Percentiles rank a stretch among this genome's conserved stretches.
phyloP scores from a whole-genome alignment of 2,113 vertebrate species.

The Coturnix japonica region DNA sequence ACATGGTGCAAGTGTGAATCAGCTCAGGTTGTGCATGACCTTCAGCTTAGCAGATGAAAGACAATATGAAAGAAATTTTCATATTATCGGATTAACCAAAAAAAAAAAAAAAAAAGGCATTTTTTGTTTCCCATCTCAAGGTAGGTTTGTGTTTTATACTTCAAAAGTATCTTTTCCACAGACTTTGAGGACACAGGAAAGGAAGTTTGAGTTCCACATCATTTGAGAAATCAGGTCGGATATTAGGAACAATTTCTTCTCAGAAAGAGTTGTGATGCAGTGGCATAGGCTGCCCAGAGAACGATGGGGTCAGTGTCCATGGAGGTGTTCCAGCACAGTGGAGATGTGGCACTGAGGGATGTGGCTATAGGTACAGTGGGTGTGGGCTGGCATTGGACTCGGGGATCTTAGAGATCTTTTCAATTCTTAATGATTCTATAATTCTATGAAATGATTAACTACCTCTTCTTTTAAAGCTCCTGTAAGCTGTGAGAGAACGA shows the following conservation, averaged over 20 bases:
- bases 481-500: not conserved
- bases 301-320: too few relatives aligned
- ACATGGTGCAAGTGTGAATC: not conserved
- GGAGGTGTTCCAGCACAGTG: too few relatives aligned
- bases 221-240: not conserved
- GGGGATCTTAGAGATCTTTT: too few relatives aligned
- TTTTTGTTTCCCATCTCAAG: not conserved
- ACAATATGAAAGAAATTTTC: not conserved
- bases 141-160: not conserved
- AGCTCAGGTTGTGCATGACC: not conserved
- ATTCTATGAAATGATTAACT: not conserved
- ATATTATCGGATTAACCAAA: not conserved
- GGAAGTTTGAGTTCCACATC: not conserved
- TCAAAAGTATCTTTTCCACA: not conserved
- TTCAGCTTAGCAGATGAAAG: not conserved
- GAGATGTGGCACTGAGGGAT: too few relatives aligned
- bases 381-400: too few relatives aligned
- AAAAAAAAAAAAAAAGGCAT: not conserved
- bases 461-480: not conserved
- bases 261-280: too few relatives aligned
- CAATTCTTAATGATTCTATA: too few relatives aligned
- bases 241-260: too few relatives aligned
- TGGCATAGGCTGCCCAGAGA: too few relatives aligned
- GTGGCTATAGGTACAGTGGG: too few relatives aligned
- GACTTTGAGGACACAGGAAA: not conserved